phyloP scores from a whole-genome alignment of 2,113 vertebrate species.

The Hyaena hyaena region DNA sequence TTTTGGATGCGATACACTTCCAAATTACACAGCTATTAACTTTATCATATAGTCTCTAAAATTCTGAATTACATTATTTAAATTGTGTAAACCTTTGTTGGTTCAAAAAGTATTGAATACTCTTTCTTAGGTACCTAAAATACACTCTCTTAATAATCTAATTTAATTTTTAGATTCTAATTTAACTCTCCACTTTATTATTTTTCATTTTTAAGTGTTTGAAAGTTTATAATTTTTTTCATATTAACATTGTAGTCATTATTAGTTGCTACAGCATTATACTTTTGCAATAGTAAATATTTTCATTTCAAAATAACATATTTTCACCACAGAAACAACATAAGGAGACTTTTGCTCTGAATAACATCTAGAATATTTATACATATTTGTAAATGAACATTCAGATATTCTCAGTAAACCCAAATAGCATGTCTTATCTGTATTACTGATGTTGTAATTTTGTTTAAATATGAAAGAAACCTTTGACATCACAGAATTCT shows the following conservation, averaged over 20 bases:
- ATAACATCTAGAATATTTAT: neutral
- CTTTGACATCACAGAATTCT: neutral
- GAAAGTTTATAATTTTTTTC: neutral
- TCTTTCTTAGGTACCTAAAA: neutral
- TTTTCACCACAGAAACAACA: slow-evolving; percentile 6
- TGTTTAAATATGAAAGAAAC: neutral
- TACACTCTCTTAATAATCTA: neutral
- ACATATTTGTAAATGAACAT: slow-evolving; percentile 32
- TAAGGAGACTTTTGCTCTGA: neutral
- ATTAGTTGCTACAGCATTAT: neutral
- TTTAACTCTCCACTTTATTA: neutral
- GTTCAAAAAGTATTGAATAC: neutral
- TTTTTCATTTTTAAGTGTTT: neutral
- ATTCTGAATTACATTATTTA: neutral
- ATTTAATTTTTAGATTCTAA: slow-evolving; percentile 25
- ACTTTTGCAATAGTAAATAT: neutral
- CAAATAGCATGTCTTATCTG: neutral
- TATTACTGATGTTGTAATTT: neutral
- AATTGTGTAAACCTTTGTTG: neutral
- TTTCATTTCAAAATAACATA: neutral
- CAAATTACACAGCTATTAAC: slow-evolving; percentile 12
- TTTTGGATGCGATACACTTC: neutral
- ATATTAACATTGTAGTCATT: neutral
- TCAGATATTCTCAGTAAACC: neutral
- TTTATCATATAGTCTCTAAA: neutral